These are phyloP conservation scores for Stegophylla sp. DNA, from an alignment of 2,888 invertebrate genomes.

Conservation along the genomic window DNA sequence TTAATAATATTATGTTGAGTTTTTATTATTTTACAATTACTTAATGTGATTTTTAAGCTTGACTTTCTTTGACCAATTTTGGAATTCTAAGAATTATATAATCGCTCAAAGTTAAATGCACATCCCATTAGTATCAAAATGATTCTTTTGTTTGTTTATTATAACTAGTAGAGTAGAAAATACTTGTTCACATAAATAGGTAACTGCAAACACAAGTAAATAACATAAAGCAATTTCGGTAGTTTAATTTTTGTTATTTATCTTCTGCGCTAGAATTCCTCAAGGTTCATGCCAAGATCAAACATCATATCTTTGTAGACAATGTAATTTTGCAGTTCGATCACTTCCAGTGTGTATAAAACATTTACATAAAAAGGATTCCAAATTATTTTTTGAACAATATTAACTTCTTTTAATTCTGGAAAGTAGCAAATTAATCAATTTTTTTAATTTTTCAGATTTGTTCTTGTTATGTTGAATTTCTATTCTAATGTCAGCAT, in stretches of 20 bases:
- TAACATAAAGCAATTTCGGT: slow-evolving; percentile 11
- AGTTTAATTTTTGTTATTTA: background rate
- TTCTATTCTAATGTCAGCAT: slow-evolving; percentile 19
- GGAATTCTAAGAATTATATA: no score
- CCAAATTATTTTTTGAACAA: slow-evolving; percentile 29
- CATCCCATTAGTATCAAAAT: no score
- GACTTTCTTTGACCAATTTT: background rate
- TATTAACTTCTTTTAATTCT: slow-evolving; percentile 16
- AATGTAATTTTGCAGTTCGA: slow-evolving; percentile 27
- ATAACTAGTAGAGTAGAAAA: slow-evolving; percentile 41
- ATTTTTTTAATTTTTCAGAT: slow-evolving; percentile 19
- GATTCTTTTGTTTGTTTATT: no score
- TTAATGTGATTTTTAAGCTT: background rate
- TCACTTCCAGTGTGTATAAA: background rate
- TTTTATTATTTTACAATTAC: background rate
- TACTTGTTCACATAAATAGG: slow-evolving; percentile 48
- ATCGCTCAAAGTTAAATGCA: no score
- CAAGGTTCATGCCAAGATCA: slow-evolving; percentile 40
- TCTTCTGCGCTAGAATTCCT: slow-evolving; percentile 26
- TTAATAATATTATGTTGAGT: background rate
- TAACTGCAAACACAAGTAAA: slow-evolving; percentile 37
- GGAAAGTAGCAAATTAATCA: slow-evolving; percentile 25
- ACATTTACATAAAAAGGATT: slow-evolving; percentile 26
- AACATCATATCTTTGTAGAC: slow-evolving; percentile 28
- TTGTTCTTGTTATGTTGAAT: slow-evolving; percentile 23